Base-by-base conservation (phyloP, 2,888 invertebrate genomes). In the Drosophila neonasuta region DNA sequence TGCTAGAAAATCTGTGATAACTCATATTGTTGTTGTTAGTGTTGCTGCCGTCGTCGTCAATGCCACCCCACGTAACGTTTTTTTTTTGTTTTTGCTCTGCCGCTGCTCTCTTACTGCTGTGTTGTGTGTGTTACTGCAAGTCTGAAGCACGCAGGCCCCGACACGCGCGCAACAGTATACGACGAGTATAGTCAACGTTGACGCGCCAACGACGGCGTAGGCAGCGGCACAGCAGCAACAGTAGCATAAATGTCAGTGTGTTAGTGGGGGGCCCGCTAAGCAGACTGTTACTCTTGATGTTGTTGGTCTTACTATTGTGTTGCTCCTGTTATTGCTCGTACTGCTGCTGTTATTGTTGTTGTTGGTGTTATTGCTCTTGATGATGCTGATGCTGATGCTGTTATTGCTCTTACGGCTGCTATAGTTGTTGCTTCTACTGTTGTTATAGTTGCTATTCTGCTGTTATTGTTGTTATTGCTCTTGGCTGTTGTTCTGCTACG, bases 221-320 rank as follows among this genome's bases (percentile, higher is more conserved):
- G 48, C 61, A 55, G 36, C 34, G 24, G 34, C 20, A 10, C 48
- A 48, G 46, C 46, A 42, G 15, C n/a, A n/a, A 17, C 17, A 59
- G 49, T 59, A 77, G 69, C 77, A 77, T 77, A 77, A 77, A 72
- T 79, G 79, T 71, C 69, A 79, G 71, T 77, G 79, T 79, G 79
- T 77, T 77, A 76, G 77, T 77, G 69, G 69, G 76, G 68, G 65
- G 79, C 62, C 71, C 76, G 72, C 55, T 71, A 46, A 45, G 34
- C 36, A 45, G 41, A 56, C 29, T 42, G 34, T 36, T 69, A 56
- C 65, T 61, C 44, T 51, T 55, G 59, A 36, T 70, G 39, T 59
- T 69, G 52, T 15, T 68, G 44, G 9, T 32, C 32, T 24, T 24
- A 24, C 24, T 24, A 24, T 24, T 24, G 24, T 44, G 36, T 39